Conservation (phyloP, 2,888 invertebrate species). For the Trissoscelio sp. region DNA sequence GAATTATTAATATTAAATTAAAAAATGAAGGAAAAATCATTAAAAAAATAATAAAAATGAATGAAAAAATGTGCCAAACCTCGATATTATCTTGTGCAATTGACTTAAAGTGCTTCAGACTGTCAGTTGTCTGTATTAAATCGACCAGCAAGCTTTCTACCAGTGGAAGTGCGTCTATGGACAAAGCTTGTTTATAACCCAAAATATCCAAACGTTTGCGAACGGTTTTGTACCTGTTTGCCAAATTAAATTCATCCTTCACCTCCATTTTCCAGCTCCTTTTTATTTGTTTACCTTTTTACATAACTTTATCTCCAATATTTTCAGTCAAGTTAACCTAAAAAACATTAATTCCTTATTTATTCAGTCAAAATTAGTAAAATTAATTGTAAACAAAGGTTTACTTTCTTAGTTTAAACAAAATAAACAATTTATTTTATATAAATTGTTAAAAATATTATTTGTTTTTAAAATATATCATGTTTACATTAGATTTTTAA, state of each 20-base stretch:
- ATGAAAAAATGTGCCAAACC: constrained; percentile 84
- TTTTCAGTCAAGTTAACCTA: background rate
- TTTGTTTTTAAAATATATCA: too few species aligned
- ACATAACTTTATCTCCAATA: too few species aligned
- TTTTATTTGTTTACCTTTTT: too few species aligned
- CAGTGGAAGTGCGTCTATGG: constrained; percentile 90
- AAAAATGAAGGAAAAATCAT: too few species aligned
- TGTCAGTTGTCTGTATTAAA: constrained; percentile 94
- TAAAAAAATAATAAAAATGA: too few species aligned
- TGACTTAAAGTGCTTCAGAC: constrained; percentile 92
- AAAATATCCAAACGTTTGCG: constrained; percentile 91
- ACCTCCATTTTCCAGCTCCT: constrained; percentile 69
- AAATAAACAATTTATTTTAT: too few species aligned
- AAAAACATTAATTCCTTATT: background rate
- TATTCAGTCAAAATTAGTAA: background rate
- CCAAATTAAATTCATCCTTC: constrained; percentile 76
- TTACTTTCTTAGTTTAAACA: too few species aligned
- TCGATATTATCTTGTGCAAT: constrained; percentile 88
- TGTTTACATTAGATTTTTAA: too few species aligned
- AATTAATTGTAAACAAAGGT: too few species aligned
- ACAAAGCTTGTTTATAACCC: constrained; percentile 91
- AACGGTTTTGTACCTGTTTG: constrained; percentile 83
- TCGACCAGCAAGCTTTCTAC: constrained; percentile 92
- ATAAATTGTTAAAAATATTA: too few species aligned
- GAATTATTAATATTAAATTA: too few species aligned